These are phyloP conservation scores for Phodopus roborovskii DNA, from an alignment of 2,113 vertebrate genomes.

Conservation along the genomic window DNA sequence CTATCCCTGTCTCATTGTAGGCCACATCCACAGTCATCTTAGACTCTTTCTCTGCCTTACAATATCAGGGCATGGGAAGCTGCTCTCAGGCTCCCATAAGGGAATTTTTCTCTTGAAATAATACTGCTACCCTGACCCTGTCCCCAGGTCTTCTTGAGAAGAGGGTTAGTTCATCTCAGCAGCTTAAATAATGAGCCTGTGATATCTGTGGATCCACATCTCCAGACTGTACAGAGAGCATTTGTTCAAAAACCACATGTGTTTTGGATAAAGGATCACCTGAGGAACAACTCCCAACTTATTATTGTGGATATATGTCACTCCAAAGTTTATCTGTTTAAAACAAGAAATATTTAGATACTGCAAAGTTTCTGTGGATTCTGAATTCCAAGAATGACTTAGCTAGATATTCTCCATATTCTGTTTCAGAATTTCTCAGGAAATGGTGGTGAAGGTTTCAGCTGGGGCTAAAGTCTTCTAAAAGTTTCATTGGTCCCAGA, in stretches of 20 bases:
- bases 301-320: neutral
- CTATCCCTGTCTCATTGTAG: neutral
- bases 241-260: neutral
- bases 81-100: neutral
- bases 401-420: neutral
- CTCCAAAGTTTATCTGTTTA: neutral
- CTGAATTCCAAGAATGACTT: constrained; percentile 14
- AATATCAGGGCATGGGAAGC: neutral
- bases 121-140: neutral
- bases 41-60: neutral
- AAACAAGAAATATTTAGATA: neutral
- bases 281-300: neutral
- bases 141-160: neutral
- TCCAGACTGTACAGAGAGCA: neutral
- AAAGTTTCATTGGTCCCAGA: neutral
- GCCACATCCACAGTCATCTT: neutral
- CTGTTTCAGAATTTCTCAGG: neutral
- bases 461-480: neutral
- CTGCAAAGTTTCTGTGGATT: neutral
- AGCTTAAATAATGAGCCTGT: neutral
- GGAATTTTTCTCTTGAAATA: neutral
- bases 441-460: neutral
- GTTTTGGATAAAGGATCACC: neutral
- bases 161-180: neutral
- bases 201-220: neutral